A percentile compares a stretch with the other conserved stretches of the same genome.
Evolutionary conservation across 2,888 invertebrate species (phyloP).

Genomic region (Choreutis nemorana): DNA sequence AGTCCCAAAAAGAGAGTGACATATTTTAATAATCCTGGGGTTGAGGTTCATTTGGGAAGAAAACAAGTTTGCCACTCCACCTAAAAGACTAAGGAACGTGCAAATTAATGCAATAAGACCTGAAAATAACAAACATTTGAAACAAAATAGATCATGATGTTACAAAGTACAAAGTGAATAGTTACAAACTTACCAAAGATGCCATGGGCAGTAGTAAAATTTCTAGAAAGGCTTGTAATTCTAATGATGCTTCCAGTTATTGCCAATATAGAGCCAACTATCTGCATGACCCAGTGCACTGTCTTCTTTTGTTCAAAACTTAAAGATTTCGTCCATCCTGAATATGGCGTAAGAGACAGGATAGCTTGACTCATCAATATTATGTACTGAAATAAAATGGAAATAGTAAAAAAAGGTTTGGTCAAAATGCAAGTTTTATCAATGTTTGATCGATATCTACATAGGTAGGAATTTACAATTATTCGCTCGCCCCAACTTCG

Average conservation of each 20-base stretch:
- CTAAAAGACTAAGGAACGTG: conserved; percentile 26
- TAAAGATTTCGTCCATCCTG: conserved; percentile 26
- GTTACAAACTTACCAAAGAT: conserved; percentile 30
- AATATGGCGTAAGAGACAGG: conserved; percentile 23
- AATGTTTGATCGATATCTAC: too few species aligned
- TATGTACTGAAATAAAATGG: conserved; percentile 31
- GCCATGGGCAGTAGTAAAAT: conserved; percentile 21
- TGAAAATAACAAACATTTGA: too few species aligned
- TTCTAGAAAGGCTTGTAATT: conserved; percentile 12
- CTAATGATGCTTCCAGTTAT: conserved; percentile 24
- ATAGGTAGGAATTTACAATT: too few species aligned
- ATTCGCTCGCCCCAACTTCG: too few species aligned
- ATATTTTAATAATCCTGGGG: conserved; percentile 13
- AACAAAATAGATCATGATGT: too few species aligned
- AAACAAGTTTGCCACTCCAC: conserved; percentile 25
- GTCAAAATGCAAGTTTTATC: too few species aligned
- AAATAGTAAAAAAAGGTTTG: too few species aligned
- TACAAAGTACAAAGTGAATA: not conserved
- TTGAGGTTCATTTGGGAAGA: conserved; percentile 10
- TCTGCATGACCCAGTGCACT: conserved; percentile 29
- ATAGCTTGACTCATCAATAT: conserved; percentile 35
- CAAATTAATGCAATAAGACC: conserved; percentile 32
- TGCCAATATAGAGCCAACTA: conserved; percentile 27
- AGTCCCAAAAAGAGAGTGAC: conserved; percentile 21
- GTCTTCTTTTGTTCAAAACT: conserved; percentile 22